Percentiles rank a stretch among this genome's conserved stretches.
phyloP scores from a whole-genome alignment of 2,888 invertebrate species.

The Lycaena phlaeas region DNA sequence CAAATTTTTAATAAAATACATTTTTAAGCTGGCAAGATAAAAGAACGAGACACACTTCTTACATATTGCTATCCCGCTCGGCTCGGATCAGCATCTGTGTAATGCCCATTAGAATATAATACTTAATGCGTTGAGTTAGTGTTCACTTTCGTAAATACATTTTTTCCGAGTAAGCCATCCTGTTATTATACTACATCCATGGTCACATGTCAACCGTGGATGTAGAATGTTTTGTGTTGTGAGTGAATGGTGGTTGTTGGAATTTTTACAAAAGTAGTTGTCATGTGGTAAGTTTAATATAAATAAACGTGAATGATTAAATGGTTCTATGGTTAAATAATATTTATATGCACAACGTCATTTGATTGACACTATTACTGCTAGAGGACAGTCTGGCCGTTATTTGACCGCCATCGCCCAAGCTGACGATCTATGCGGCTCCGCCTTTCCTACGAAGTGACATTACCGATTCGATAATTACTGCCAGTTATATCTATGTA shows the following conservation, averaged over 20 bases:
- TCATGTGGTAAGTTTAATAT: conserved; percentile 58
- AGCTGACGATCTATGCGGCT: conserved; percentile 43
- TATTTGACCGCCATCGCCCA: conserved; percentile 70
- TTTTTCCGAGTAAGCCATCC: no score
- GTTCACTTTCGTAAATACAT: no score
- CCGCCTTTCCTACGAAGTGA: conserved; percentile 46
- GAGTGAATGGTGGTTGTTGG: conserved; percentile 49
- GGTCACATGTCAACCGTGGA: conserved; percentile 33
- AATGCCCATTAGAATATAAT: no score
- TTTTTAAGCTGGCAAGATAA: no score
- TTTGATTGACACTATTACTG: conserved; percentile 20
- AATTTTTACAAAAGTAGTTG: conserved; percentile 43
- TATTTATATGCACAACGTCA: no score
- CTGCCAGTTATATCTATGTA: no score
- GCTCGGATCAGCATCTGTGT: no score
- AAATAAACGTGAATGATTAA: conserved; percentile 7
- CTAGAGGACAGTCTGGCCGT: conserved; percentile 37
- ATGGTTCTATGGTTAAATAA: conserved; percentile 11
- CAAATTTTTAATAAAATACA: no score
- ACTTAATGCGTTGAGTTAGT: no score
- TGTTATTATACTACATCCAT: no score
- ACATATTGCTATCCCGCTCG: no score
- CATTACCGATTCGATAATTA: conserved; percentile 8
- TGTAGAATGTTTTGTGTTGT: conserved; percentile 65
- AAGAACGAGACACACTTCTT: no score